phyloP scores from a whole-genome alignment of 1,140 invertebrate genomes.

The Lutraria rhynchaena region DNA sequence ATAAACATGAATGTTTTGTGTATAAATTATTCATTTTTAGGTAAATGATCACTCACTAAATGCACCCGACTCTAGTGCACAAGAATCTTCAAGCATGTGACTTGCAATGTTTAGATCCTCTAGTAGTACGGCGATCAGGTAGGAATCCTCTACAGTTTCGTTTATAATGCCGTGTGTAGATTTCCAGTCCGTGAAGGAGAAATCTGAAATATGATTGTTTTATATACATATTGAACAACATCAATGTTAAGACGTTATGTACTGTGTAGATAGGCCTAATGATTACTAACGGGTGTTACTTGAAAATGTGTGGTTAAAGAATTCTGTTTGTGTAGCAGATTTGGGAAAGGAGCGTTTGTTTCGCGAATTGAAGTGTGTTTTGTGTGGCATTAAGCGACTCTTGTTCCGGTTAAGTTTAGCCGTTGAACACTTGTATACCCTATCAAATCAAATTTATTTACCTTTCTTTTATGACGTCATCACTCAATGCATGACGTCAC shows the following conservation, averaged over 20 bases:
- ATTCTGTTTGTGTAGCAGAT: no score
- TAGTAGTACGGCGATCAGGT: not conserved
- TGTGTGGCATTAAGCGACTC: no score
- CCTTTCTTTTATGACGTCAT: no score
- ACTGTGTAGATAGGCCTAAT: not conserved
- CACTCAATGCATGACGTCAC: no score
- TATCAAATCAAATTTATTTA: no score
- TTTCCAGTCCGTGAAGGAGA: slow-evolving; percentile 4
- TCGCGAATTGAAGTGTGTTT: no score
- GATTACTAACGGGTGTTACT: not conserved
- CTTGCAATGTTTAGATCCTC: slow-evolving; percentile 12
- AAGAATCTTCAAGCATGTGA: not conserved
- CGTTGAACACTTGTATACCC: no score
- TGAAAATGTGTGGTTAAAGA: not conserved
- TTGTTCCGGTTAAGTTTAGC: no score
- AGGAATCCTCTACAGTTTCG: not conserved
- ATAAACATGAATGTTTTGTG: not conserved
- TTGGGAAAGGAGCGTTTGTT: no score
- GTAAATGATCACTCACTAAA: no score
- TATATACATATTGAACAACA: not conserved
- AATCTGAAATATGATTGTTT: slow-evolving; percentile 2
- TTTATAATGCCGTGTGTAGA: not conserved
- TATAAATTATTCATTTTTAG: not conserved
- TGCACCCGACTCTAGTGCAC: not conserved
- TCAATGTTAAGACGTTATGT: not conserved